phyloP scores from a whole-genome alignment of 2,113 vertebrate species.

The Taurulus bubalis region DNA sequence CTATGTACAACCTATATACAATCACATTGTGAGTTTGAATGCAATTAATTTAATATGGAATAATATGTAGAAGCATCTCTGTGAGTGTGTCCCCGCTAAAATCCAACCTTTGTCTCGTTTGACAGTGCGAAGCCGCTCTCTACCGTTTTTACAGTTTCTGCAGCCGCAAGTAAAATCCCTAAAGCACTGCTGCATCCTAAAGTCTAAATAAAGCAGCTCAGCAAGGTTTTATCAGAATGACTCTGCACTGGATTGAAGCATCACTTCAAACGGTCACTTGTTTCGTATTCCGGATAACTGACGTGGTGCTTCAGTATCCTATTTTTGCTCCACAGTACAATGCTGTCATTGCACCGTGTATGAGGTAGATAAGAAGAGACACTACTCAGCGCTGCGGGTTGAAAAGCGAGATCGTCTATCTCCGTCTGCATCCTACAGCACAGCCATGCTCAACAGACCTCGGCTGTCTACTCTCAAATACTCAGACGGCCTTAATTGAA shows the following conservation, averaged over 20 bases:
- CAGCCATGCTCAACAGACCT: conserved; percentile 3
- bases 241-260: conserved; percentile 10
- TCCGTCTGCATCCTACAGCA: conserved; percentile 24
- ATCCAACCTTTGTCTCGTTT: background rate
- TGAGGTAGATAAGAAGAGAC: conserved; percentile 82
- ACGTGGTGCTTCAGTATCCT: conserved; percentile 24
- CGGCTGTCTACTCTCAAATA: conserved; percentile 31
- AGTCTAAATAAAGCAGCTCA: conserved; percentile 18
- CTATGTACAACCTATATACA: conserved; percentile 71
- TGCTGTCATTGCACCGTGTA: conserved; percentile 56
- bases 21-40: conserved; percentile 35
- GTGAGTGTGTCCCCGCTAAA: background rate
- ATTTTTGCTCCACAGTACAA: conserved; percentile 58
- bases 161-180: conserved; percentile 5
- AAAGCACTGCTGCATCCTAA: conserved; percentile 10
- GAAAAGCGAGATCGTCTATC: conserved; percentile 36
- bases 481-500: conserved; percentile 34
- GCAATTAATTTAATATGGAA: conserved; percentile 26
- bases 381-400: conserved; percentile 60
- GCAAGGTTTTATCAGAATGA: background rate
- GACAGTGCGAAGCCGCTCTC: background rate
- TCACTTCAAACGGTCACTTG: conserved; percentile 20
- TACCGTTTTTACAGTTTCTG: background rate
- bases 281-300: conserved; percentile 27
- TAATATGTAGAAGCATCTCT: conserved; percentile 4